Evolutionary conservation across 2,113 vertebrate genomes (phyloP).

Genomic region (Nettapus auritus): DNA sequence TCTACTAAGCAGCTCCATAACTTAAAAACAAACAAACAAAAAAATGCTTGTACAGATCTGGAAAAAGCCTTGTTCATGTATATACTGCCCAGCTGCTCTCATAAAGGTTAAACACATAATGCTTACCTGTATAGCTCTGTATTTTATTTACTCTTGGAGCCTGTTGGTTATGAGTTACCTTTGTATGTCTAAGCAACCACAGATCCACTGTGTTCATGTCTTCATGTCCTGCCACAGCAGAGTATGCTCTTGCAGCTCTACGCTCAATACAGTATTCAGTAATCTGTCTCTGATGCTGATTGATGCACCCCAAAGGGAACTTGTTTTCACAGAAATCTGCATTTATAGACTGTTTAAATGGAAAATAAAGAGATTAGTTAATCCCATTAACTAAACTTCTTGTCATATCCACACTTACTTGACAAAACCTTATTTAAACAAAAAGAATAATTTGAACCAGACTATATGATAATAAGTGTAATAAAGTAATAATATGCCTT

Average conservation of each 20-base stretch:
- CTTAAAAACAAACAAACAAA: not conserved
- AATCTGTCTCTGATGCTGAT: not conserved
- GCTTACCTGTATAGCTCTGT: not conserved
- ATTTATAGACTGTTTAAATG: not conserved
- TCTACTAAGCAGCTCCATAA: fast-evolving
- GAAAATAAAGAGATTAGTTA: not conserved
- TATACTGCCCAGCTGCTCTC: fast-evolving
- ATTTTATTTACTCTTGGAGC: not conserved
- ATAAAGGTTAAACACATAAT: not conserved
- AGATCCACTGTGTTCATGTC: not conserved
- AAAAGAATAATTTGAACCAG: not conserved
- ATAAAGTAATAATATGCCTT: not conserved
- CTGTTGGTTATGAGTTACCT: not conserved
- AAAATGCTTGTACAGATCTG: not conserved
- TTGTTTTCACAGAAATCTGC: not conserved
- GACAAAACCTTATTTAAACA: not conserved
- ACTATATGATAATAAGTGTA: not conserved
- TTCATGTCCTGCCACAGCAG: not conserved
- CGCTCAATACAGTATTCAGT: fast-evolving
- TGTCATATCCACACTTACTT: not conserved
- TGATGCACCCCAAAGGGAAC: not conserved
- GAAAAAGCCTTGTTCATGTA: not conserved
- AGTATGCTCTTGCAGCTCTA: not conserved
- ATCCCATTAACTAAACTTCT: not conserved
- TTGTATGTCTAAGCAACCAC: not conserved